phyloP scores from a whole-genome alignment of 23 tunicate species.

The Styela plicata region DNA sequence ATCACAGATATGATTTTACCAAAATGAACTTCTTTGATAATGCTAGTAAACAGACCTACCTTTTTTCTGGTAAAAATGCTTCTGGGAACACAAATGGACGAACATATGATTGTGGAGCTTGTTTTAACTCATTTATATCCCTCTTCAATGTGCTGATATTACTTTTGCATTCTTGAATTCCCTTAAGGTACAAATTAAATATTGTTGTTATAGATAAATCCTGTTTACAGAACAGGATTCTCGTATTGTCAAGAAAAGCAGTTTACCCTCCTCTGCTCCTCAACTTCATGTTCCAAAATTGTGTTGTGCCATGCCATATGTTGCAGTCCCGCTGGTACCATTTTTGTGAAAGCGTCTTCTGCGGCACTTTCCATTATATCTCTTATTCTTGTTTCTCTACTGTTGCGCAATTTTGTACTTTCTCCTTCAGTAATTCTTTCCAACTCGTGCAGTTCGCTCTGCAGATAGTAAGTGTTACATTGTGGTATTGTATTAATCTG shows the following conservation, averaged over 20 bases:
- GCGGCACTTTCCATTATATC: slow-evolving; percentile 55
- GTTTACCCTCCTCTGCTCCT: slow-evolving; percentile 40
- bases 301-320: slow-evolving; percentile 28
- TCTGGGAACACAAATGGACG: slow-evolving; percentile 44
- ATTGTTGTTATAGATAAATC: too few species aligned
- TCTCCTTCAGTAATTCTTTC: slow-evolving; percentile 47
- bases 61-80: slow-evolving; percentile 23
- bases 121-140: slow-evolving; percentile 11
- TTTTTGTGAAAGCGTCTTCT: slow-evolving; percentile 27
- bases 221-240: too few species aligned
- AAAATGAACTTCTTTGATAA: too few species aligned
- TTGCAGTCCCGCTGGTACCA: slow-evolving; percentile 25
- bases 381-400: slow-evolving; percentile 10
- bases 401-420: not conserved
- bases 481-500: too few species aligned
- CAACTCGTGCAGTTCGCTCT: slow-evolving; percentile 38
- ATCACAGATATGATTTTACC: too few species aligned
- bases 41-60: slow-evolving; percentile 22
- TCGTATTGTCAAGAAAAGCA: too few species aligned
- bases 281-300: slow-evolving; percentile 40
- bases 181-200: slow-evolving; percentile 29
- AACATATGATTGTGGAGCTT: slow-evolving; percentile 13
- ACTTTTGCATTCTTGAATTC: slow-evolving; percentile 15
- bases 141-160: slow-evolving; percentile 17
- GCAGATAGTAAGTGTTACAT: too few species aligned